A percentile compares a stretch with the other conserved stretches of the same genome.
These are phyloP conservation scores for Phortica okadai DNA, from an alignment of 2,888 invertebrate species.

Conservation along the genomic window DNA sequence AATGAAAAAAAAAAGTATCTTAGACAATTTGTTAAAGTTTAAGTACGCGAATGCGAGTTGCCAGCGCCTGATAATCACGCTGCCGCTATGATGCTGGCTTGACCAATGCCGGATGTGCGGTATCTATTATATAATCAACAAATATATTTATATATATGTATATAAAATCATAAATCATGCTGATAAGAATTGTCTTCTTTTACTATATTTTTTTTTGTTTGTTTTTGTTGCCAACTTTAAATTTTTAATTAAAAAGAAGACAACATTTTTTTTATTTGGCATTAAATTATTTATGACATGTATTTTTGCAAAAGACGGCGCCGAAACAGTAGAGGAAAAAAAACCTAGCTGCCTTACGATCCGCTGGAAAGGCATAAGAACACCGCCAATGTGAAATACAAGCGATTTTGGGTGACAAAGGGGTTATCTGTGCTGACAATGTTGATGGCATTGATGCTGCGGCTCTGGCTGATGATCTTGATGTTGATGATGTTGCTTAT, in stretches of 20 bases:
- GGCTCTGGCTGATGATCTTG: background rate
- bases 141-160: conserved; percentile 10
- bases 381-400: conserved; percentile 14
- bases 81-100: background rate
- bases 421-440: conserved; percentile 59
- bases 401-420: conserved; percentile 52
- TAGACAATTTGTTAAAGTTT: background rate
- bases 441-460: background rate
- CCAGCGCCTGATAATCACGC: conserved; percentile 20
- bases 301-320: conserved; percentile 4
- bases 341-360: conserved; percentile 1
- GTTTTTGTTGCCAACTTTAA: background rate
- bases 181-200: conserved; percentile 49
- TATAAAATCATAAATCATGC: conserved; percentile 52
- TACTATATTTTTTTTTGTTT: background rate
- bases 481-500: background rate
- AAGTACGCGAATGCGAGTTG: background rate
- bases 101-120: conserved; percentile 57
- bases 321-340: conserved; percentile 16
- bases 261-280: conserved; percentile 57
- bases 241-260: background rate
- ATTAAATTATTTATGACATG: conserved; percentile 50
- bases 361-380: conserved; percentile 21
- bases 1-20: background rate
- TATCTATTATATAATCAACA: conserved; percentile 38